Percentiles rank a stretch among this genome's conserved stretches.
These are phyloP conservation scores for Sebastolobus altivelis DNA, from an alignment of 2,797 vertebrate species.

Conservation along the genomic window DNA sequence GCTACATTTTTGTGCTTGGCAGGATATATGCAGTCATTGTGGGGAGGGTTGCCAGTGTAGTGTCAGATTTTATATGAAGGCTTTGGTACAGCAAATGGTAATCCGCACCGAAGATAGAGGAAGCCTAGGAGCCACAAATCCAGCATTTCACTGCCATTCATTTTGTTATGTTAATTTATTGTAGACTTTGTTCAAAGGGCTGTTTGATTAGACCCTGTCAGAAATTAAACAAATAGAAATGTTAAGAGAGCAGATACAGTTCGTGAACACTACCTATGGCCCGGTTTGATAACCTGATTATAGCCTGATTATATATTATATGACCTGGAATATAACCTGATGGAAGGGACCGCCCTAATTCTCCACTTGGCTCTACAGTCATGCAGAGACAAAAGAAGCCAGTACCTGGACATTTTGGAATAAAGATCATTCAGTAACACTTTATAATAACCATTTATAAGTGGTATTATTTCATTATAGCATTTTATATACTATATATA, in stretches of 20 bases:
- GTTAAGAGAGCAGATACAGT: not conserved
- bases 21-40: conserved; percentile 12
- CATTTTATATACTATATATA: too few relatives aligned
- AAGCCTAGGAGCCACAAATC: conserved; percentile 4
- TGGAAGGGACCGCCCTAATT: not conserved
- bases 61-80: conserved; percentile 37
- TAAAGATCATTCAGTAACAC: not conserved
- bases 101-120: conserved; percentile 9
- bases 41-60: conserved; percentile 35
- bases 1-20: conserved; percentile 42
- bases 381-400: not conserved
- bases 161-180: conserved; percentile 15
- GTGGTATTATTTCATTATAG: too few relatives aligned
- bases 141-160: conserved; percentile 18
- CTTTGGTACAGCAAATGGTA: conserved; percentile 27
- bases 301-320: too few relatives aligned
- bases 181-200: conserved; percentile 3
- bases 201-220: conserved; percentile 10
- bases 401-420: not conserved
- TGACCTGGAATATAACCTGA: not conserved
- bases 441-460: too few relatives aligned
- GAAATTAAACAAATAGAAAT: not conserved
- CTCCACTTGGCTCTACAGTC: not conserved
- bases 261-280: not conserved
- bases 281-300: not conserved